A percentile compares a stretch with the other conserved stretches of the same genome.
Conservation (phyloP, 2,797 vertebrate genomes). For the Dallia pectoralis region DNA sequence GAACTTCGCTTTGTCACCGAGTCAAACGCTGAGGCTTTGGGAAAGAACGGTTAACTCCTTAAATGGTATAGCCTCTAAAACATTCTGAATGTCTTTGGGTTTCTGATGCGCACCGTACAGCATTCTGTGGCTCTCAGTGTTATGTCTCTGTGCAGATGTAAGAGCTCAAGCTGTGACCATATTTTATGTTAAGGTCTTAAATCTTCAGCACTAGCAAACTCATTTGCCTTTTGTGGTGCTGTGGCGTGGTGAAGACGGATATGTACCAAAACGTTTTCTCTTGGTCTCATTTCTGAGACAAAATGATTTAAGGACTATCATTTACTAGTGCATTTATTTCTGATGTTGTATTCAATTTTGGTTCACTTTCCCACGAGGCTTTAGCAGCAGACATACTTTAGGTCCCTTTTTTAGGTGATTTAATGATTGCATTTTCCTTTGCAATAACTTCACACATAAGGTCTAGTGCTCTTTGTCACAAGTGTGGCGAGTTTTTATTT, state of each 20-base stretch:
- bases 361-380: not conserved
- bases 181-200: conserved; percentile 17
- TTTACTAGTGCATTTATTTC: not conserved
- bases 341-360: not conserved
- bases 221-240: conserved; percentile 4
- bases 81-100: conserved; percentile 4
- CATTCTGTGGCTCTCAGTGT: conserved; percentile 13
- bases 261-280: not conserved
- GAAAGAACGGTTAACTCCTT: not conserved
- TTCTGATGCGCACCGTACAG: not conserved
- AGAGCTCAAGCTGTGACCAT: not conserved
- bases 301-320: not conserved
- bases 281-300: not conserved
- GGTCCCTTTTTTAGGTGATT: not conserved
- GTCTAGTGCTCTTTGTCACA: too few relatives aligned
- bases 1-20: conserved; percentile 43
- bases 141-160: conserved; percentile 7
- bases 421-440: not conserved
- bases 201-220: not conserved
- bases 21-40: conserved; percentile 20
- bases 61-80: not conserved
- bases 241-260: not conserved
- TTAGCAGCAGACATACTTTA: not conserved
- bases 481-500: too few relatives aligned
- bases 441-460: not conserved